These are phyloP conservation scores for Craterocephalus amniculus DNA, from an alignment of 2,797 vertebrate genomes.

Conservation along the genomic window DNA sequence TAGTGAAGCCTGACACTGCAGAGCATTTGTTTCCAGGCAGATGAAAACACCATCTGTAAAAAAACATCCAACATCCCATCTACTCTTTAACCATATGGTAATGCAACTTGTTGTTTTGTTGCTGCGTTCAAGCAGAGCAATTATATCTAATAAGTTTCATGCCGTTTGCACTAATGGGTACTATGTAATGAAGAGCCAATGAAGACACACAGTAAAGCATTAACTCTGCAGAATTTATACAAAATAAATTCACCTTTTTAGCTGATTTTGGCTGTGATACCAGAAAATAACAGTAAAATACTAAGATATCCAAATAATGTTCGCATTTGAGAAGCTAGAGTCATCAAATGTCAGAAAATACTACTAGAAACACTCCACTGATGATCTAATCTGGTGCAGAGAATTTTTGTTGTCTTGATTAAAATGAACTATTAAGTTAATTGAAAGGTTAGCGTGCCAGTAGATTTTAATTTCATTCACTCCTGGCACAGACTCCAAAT, in stretches of 20 bases:
- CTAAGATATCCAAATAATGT: not conserved
- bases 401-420: not conserved
- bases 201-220: slow-evolving; percentile 5
- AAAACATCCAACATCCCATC: slow-evolving; percentile 9
- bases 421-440: not conserved
- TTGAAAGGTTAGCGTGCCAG: not conserved
- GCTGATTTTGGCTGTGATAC: not conserved
- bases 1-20: slow-evolving; percentile 22
- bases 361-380: not conserved
- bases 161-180: not conserved
- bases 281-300: not conserved
- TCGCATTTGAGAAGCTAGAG: not conserved
- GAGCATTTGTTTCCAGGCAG: slow-evolving; percentile 48
- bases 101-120: slow-evolving; percentile 3
- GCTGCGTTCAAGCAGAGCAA: not conserved
- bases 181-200: not conserved
- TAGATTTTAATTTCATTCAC: not conserved
- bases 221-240: not conserved
- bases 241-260: not conserved
- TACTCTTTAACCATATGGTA: slow-evolving; percentile 8
- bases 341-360: not conserved
- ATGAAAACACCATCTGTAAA: slow-evolving; percentile 51
- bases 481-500: not conserved
- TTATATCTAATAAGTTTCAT: not conserved
- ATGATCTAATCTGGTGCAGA: not conserved